Conservation (phyloP, 2,888 invertebrate species). For the Megaustenia siamemsis region DNA sequence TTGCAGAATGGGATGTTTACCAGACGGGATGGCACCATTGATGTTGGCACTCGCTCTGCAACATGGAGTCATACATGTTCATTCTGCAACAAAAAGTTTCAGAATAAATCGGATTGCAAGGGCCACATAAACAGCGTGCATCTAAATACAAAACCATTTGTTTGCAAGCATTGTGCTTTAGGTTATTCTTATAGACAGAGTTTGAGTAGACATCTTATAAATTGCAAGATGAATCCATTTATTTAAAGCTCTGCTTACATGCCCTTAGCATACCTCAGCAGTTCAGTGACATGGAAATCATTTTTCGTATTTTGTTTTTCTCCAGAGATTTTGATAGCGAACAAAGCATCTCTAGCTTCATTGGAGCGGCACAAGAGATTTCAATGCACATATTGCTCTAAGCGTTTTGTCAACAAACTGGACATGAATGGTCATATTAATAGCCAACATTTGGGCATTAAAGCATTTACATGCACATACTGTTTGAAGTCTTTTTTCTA, state of each 20-base stretch:
- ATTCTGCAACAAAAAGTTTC: conserved; percentile 54
- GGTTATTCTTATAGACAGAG: conserved; percentile 55
- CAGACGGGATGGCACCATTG: conserved; percentile 20
- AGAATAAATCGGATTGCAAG: conserved; percentile 56
- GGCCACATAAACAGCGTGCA: conserved; percentile 57
- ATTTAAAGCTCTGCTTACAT: background rate
- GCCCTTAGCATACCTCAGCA: background rate
- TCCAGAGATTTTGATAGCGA: conserved; percentile 20
- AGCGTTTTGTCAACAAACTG: conserved; percentile 49
- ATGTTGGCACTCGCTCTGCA: conserved; percentile 17
- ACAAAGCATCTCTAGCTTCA: conserved; percentile 12
- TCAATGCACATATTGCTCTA: conserved; percentile 46
- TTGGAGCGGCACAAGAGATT: conserved; percentile 43
- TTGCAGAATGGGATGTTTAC: conserved; percentile 10
- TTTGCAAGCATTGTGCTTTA: conserved; percentile 53
- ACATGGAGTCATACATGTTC: conserved; percentile 34
- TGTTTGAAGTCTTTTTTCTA: conserved; percentile 54
- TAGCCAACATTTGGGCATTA: conserved; percentile 43
- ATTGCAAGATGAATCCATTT: conserved; percentile 43
- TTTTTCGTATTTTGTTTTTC: conserved; percentile 32
- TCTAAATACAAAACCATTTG: conserved; percentile 56
- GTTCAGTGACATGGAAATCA: conserved; percentile 21
- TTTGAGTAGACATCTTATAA: conserved; percentile 52
- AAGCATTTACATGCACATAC: conserved; percentile 48
- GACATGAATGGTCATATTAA: conserved; percentile 49